Percentiles rank a stretch among this genome's conserved stretches.
Evolutionary conservation across 1,140 invertebrate species (phyloP).

Genomic region (Caenorhabditis inopinata): DNA sequence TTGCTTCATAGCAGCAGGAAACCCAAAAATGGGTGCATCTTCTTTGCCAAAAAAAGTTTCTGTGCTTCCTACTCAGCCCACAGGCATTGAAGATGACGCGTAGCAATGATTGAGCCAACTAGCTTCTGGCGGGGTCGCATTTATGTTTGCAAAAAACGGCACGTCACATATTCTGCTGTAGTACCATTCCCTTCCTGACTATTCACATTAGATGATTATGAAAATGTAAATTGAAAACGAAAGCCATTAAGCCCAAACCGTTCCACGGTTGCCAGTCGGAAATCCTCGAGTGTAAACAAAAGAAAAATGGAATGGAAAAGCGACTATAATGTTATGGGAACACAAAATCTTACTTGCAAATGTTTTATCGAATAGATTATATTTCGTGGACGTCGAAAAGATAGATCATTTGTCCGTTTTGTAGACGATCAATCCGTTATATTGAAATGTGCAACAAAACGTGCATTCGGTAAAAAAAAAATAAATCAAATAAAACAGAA

Average conservation of each 20-base stretch:
- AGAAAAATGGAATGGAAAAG: background rate
- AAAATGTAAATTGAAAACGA: no score
- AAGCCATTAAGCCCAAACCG: no score
- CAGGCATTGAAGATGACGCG: constrained; percentile 18
- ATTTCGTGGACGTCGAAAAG: no score
- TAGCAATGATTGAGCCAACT: constrained; percentile 21
- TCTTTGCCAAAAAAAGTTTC: background rate
- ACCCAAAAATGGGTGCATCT: background rate
- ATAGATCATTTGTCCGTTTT: no score
- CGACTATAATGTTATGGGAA: background rate
- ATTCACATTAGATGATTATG: no score
- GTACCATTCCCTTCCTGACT: no score
- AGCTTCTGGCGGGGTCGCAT: constrained; percentile 10
- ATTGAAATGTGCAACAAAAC: no score
- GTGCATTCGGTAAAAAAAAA: no score
- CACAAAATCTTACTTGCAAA: constrained; percentile 4
- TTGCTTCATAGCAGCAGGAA: no score
- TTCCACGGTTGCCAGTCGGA: no score
- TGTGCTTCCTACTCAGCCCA: background rate
- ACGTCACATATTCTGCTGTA: background rate
- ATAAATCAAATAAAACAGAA: no score
- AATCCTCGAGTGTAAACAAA: background rate
- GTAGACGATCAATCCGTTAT: no score
- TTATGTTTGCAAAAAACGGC: background rate
- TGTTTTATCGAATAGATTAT: background rate